Base-by-base conservation (phyloP, 2,797 vertebrate species). In the Margarornis squamiger region DNA sequence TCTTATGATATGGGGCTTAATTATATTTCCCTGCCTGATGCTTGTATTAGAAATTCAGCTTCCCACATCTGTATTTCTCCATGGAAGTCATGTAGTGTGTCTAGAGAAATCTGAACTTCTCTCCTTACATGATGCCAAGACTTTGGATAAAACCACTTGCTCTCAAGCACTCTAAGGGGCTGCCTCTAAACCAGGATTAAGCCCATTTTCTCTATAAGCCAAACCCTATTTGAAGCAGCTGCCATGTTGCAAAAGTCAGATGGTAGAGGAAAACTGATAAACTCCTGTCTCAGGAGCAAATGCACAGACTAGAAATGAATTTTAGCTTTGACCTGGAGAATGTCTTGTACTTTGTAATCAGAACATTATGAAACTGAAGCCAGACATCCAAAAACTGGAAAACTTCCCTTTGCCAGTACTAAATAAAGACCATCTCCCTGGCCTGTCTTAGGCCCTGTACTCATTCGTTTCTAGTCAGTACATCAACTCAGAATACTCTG, bases 1-100 rank as follows among this genome's bases (percentile, higher is more conserved):
- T 88, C 26, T 76, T 87, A 43, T 36, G 34, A 91, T 93, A 72
- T 48, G 36, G 30, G 38, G 49, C 38, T 92, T 96, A 93, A 94
- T 87, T 95, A 76, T 65, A 68, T 16, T 87, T 88, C 59, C 29
- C 38, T 85, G 63, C 27, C 89, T 95, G 86, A 79, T 82, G 38
- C 22, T 49, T 71, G 11, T 70, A 38, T 90, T 88, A 87, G 63
- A 94, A 95, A 77, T 80, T 82, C 73, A 86, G 54, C 12, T 92
- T 75, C 12, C 46, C 36, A 57, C 24, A 65, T 48, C 10, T 9
- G 7, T n/a, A 58, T 88, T 90, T 89, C 63, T 88, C 73, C 22
- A 4, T 34, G 34, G 70, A 84, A 91, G n/a, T 22, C 41, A 73
- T 26, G 16, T 4, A 63, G 34, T 3, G 5, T 45, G 29, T 55